Evolutionary conservation across 2,113 vertebrate species (phyloP).

Genomic region (Zosterops lateralis): DNA sequence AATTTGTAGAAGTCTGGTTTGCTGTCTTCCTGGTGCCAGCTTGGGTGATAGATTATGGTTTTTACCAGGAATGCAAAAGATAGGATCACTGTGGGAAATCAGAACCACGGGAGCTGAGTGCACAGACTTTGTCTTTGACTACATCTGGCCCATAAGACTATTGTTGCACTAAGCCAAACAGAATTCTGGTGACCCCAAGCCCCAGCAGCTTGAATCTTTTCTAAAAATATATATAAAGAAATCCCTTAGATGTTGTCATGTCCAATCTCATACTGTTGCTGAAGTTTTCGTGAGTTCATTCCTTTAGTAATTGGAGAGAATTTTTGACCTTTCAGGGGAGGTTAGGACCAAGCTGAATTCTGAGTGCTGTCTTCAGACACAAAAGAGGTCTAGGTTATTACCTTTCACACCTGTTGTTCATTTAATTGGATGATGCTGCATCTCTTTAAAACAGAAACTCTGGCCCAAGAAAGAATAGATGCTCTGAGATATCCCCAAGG

Average conservation of each 20-base stretch:
- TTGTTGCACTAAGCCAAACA: neutral
- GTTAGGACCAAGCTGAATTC: conserved; percentile 48
- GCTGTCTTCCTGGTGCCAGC: neutral
- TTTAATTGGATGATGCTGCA: conserved; percentile 49
- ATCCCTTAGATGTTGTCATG: neutral
- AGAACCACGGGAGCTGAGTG: neutral
- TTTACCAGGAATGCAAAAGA: neutral
- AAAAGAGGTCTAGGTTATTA: conserved; percentile 44
- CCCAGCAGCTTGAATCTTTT: neutral
- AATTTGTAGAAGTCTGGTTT: conserved; percentile 21
- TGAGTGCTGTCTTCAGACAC: conserved; percentile 23
- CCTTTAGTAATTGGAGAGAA: conserved; percentile 42
- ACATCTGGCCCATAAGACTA: neutral
- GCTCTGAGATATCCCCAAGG: conserved; percentile 14
- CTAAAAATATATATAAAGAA: neutral
- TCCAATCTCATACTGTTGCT: conserved; percentile 3
- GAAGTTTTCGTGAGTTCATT: conserved; percentile 31
- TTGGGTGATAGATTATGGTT: neutral
- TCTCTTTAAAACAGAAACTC: conserved; percentile 46
- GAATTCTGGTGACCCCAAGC: conserved; percentile 4
- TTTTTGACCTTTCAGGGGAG: conserved; percentile 26
- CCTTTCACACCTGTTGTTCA: conserved; percentile 33
- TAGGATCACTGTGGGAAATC: neutral
- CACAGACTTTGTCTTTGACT: neutral
- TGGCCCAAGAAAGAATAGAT: conserved; percentile 16